Conservation (phyloP, 2,113 vertebrate species). For the Plecturocebus donacophilus region DNA sequence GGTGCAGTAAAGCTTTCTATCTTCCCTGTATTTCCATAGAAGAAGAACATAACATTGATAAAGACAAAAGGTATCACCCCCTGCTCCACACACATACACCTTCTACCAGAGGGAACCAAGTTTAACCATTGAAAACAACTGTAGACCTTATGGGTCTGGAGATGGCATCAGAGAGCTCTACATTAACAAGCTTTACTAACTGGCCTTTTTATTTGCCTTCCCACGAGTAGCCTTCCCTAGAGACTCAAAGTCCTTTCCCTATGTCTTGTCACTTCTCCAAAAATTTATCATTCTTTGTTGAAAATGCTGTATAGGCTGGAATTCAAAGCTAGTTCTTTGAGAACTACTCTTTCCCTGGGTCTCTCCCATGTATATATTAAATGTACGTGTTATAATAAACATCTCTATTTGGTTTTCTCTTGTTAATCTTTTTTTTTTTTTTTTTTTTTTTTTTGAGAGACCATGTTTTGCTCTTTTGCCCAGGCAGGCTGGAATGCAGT, state of each 20-base stretch:
- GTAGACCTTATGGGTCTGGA: not conserved
- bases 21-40: not conserved
- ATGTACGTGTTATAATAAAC: not conserved
- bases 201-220: not conserved
- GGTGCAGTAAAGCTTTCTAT: not conserved
- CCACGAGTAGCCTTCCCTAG: not conserved
- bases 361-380: not conserved
- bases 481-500: no score
- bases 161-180: not conserved
- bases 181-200: not conserved
- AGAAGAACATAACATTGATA: not conserved
- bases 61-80: not conserved
- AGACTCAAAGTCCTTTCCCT: not conserved
- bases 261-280: not conserved
- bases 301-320: not conserved
- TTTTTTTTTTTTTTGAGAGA: no score
- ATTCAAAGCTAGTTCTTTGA: not conserved
- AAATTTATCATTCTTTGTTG: not conserved
- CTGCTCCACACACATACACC: not conserved
- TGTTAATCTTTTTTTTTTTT: not conserved
- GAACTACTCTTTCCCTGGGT: not conserved
- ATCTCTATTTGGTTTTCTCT: not conserved
- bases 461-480: no score
- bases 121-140: not conserved
- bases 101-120: not conserved